phyloP scores from a whole-genome alignment of 2,113 vertebrate genomes.

The Conger conger region DNA sequence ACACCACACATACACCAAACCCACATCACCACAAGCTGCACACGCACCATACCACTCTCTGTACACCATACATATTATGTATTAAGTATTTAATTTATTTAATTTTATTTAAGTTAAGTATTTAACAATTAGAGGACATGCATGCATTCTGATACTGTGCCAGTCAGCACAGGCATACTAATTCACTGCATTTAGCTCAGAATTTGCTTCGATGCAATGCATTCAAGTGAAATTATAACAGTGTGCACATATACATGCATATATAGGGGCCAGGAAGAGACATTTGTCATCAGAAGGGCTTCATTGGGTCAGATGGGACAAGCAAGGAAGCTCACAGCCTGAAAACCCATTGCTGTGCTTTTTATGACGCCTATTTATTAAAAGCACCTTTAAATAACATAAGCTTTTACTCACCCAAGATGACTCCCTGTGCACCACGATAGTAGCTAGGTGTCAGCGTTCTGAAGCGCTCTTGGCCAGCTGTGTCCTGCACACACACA shows the following conservation, averaged over 20 bases:
- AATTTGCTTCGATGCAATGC: too few relatives aligned
- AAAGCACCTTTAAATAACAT: background rate
- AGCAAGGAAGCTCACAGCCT: background rate
- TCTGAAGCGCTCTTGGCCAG: slow-evolving; percentile 93
- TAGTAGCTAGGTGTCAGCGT: slow-evolving; percentile 97
- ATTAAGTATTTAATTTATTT: too few relatives aligned
- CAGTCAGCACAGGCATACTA: background rate
- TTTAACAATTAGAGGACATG: background rate
- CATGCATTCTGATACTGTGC: background rate
- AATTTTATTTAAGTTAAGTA: too few relatives aligned
- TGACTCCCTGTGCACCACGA: slow-evolving; percentile 95
- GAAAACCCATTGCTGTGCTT: slow-evolving; percentile 1
- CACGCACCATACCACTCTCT: background rate
- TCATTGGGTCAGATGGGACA: background rate
- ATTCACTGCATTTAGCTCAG: too few relatives aligned
- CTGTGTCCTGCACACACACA: slow-evolving; percentile 83
- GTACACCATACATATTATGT: background rate
- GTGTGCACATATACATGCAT: background rate
- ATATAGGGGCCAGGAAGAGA: background rate
- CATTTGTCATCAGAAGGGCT: background rate
- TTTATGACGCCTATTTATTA: background rate
- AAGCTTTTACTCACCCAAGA: slow-evolving; percentile 76
- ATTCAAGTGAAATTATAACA: too few relatives aligned
- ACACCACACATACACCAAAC: background rate
- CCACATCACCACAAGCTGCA: background rate